Conservation (phyloP, 2,797 vertebrate genomes). For the Phrynocephalus vlangalii region DNA sequence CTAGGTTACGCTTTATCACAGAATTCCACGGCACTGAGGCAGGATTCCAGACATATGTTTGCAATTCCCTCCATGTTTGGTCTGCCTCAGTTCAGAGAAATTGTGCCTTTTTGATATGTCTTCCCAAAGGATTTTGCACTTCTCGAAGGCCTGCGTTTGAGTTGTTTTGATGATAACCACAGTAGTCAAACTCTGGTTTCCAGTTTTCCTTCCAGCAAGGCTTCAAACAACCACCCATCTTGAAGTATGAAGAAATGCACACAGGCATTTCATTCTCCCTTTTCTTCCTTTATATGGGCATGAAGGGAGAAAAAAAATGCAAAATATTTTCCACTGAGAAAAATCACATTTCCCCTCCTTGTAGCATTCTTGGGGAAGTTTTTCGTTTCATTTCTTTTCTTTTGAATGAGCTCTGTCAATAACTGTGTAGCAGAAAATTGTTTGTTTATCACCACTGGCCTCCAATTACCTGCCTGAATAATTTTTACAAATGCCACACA, state of each 20-base stretch:
- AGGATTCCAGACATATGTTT: slow-evolving; percentile 63
- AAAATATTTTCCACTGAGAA: slow-evolving; percentile 32
- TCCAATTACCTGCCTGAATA: slow-evolving; percentile 41
- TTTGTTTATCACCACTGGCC: slow-evolving; percentile 34
- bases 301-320: slow-evolving; percentile 1
- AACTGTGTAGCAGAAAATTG: slow-evolving; percentile 10
- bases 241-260: slow-evolving; percentile 65
- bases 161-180: slow-evolving; percentile 74
- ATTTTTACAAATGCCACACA: slow-evolving; percentile 52
- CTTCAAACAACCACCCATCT: slow-evolving; percentile 65
- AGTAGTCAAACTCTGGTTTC: slow-evolving; percentile 58
- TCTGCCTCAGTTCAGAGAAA: slow-evolving; percentile 51
- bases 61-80: slow-evolving; percentile 64
- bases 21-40: slow-evolving; percentile 16
- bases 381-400: neutral
- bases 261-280: slow-evolving; percentile 56
- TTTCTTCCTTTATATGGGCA: slow-evolving; percentile 31
- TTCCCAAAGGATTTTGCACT: slow-evolving; percentile 71
- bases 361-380: neutral
- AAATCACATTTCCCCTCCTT: slow-evolving; percentile 25
- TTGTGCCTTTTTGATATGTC: slow-evolving; percentile 55
- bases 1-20: neutral
- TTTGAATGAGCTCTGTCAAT: slow-evolving; percentile 20
- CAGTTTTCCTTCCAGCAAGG: slow-evolving; percentile 59
- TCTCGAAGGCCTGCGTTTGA: slow-evolving; percentile 30